Evolutionary conservation across 2,797 vertebrate species (phyloP).

Genomic region (Eidolon dupreanum): DNA sequence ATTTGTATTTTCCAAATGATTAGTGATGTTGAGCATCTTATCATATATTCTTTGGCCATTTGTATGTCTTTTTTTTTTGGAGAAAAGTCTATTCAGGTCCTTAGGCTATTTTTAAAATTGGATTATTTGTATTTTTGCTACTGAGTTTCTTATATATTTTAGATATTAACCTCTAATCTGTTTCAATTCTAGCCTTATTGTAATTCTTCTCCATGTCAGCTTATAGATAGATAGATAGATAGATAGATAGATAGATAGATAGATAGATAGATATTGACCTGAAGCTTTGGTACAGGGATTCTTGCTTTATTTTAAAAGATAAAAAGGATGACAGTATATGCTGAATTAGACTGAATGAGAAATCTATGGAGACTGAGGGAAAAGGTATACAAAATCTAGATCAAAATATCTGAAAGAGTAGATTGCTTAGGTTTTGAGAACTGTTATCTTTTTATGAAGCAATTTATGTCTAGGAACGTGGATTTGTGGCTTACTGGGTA

Average conservation of each 20-base stretch:
- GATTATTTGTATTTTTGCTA: background rate
- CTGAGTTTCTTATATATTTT: constrained; percentile 2
- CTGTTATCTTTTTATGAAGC: background rate
- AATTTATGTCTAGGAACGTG: constrained; percentile 26
- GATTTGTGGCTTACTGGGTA: constrained; percentile 30
- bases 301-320: background rate
- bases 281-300: background rate
- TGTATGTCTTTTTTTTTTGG: constrained; percentile 3
- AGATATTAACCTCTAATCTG: background rate
- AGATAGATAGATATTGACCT: background rate
- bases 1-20: constrained; percentile 17
- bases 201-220: constrained; percentile 3
- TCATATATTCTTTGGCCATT: background rate
- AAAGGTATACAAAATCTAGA: background rate
- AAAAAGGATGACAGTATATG: background rate
- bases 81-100: background rate
- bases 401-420: background rate
- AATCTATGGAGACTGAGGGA: background rate
- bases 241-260: background rate
- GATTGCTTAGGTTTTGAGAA: constrained; percentile 9
- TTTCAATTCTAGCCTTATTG: background rate
- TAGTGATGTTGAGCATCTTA: background rate
- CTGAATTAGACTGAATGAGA: background rate
- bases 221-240: background rate
- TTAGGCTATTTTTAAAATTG: background rate